phyloP scores from a whole-genome alignment of 2,888 invertebrate species.

The Entomobrya multifasciata region DNA sequence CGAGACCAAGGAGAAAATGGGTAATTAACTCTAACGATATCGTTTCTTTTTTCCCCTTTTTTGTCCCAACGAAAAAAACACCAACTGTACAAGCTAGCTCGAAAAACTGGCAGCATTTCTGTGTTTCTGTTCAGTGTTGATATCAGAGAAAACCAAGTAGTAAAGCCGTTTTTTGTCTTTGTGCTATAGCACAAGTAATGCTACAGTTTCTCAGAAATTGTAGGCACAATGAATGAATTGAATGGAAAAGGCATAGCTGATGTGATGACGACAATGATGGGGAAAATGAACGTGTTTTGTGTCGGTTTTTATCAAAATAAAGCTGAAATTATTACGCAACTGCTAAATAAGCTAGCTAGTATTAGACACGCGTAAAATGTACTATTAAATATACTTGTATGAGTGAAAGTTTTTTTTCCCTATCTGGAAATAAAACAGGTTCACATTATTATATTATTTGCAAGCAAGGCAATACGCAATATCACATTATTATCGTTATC shows the following conservation, averaged over 20 bases:
- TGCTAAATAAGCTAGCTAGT: too few species aligned
- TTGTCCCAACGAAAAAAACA: background rate
- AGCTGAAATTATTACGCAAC: conserved; percentile 13
- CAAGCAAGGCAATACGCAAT: conserved; percentile 6
- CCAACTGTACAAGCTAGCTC: background rate
- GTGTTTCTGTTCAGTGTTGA: conserved; percentile 14
- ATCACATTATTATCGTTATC: background rate
- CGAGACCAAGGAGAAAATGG: conserved; percentile 92
- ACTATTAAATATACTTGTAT: background rate
- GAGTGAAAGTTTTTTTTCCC: background rate
- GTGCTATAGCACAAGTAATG: too few species aligned
- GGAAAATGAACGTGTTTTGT: conserved; percentile 35
- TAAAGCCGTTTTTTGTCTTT: too few species aligned
- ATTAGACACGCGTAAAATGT: too few species aligned
- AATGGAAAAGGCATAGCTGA: background rate
- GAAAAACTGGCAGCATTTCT: background rate
- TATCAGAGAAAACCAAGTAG: conserved; percentile 24
- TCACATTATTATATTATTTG: conserved; percentile 14
- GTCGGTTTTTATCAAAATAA: background rate
- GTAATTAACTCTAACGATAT: conserved; percentile 77
- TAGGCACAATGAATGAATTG: conserved; percentile 23
- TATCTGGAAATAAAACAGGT: too few species aligned
- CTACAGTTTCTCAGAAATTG: conserved; percentile 6
- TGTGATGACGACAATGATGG: background rate
- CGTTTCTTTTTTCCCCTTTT: conserved; percentile 46